Conservation (phyloP, 2,113 vertebrate species). For the Pseudopodoces humilis region DNA sequence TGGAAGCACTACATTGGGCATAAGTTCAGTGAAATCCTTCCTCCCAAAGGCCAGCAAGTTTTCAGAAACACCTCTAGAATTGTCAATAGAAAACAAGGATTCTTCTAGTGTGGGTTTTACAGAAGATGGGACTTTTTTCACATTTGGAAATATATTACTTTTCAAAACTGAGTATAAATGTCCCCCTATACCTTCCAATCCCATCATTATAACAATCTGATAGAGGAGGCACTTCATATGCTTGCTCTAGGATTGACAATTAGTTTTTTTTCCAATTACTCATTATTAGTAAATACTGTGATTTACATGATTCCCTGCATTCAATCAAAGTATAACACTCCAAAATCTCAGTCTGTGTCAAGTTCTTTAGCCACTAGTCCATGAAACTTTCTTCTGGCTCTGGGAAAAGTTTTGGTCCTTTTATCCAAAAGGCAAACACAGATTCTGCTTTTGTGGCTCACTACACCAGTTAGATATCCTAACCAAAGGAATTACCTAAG, state of each 20-base stretch:
- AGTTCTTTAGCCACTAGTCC: background rate
- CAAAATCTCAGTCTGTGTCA: background rate
- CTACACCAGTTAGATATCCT: background rate
- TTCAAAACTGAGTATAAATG: background rate
- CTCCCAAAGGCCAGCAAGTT: background rate
- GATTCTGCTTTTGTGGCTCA: background rate
- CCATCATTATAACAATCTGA: background rate
- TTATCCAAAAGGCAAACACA: background rate
- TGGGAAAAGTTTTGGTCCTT: background rate
- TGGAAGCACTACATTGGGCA: constrained; percentile 9
- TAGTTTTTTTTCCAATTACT: background rate
- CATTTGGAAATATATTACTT: background rate
- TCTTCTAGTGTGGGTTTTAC: background rate
- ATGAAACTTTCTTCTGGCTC: background rate
- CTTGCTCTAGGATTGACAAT: background rate
- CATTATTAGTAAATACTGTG: background rate
- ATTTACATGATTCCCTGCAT: background rate
- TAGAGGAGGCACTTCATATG: constrained; percentile 3
- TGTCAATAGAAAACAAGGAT: background rate
- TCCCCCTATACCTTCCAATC: background rate
- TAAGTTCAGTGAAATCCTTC: constrained; percentile 21
- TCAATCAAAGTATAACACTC: background rate
- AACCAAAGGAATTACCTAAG: background rate
- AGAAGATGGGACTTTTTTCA: background rate
- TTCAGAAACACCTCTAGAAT: background rate